These are phyloP conservation scores for Papilio protenor DNA, from an alignment of 2,888 invertebrate species.

Conservation along the genomic window DNA sequence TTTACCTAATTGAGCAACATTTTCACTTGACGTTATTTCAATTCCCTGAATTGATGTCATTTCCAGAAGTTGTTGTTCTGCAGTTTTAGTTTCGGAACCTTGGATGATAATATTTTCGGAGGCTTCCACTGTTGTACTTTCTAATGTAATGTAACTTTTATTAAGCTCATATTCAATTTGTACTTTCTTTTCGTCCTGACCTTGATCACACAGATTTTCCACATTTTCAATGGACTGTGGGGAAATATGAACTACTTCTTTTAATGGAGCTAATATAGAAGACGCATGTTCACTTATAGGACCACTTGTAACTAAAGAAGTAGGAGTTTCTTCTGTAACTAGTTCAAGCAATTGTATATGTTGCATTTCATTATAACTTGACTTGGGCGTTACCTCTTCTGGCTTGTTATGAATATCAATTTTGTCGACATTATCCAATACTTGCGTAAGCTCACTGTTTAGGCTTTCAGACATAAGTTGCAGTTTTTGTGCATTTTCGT, in stretches of 20 bases:
- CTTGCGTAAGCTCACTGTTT: constrained; percentile 55
- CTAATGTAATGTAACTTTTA: constrained; percentile 64
- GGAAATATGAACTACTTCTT: constrained; percentile 31
- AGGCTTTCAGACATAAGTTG: constrained; percentile 55
- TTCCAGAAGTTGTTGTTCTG: constrained; percentile 58
- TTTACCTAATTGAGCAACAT: constrained; percentile 52
- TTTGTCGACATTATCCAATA: constrained; percentile 52
- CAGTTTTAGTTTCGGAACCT: constrained; percentile 52
- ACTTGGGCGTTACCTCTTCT: constrained; percentile 16
- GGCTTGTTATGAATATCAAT: constrained; percentile 36
- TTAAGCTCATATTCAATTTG: constrained; percentile 59
- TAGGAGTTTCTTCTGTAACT: constrained; percentile 28
- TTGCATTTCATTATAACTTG: constrained; percentile 32
- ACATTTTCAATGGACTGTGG: constrained; percentile 46
- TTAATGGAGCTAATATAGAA: constrained; percentile 8
- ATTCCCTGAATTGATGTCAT: constrained; percentile 63
- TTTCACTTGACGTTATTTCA: constrained; percentile 60
- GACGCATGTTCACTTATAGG: constrained; percentile 15
- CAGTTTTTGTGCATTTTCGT: constrained; percentile 55
- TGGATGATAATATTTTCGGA: constrained; percentile 52
- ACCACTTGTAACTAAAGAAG: not conserved
- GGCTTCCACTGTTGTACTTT: constrained; percentile 60
- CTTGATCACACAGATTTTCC: constrained; percentile 36
- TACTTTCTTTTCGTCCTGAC: constrained; percentile 53
- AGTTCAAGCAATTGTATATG: constrained; percentile 27